phyloP scores from a whole-genome alignment of 37 sponge, comb jelly and placozoan species.

The Crambe crambe region DNA sequence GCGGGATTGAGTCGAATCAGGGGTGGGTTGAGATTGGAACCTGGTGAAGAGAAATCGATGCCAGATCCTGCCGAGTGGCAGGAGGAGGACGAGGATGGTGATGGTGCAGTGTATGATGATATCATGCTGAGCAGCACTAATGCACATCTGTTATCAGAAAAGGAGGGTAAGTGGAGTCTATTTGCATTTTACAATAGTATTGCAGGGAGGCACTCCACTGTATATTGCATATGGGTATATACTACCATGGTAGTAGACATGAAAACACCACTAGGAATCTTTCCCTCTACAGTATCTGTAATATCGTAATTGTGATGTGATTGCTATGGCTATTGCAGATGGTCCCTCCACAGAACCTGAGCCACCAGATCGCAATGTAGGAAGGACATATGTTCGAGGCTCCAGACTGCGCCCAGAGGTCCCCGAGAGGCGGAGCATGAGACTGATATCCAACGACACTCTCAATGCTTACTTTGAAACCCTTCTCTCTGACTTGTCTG shows the following conservation, averaged over 20 bases:
- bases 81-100: neutral
- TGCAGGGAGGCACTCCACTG: no score
- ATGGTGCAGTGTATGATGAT: slow-evolving; percentile 5
- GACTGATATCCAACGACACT: slow-evolving; percentile 21
- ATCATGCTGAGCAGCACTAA: slow-evolving; percentile 4
- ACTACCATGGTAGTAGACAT: no score
- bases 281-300: no score
- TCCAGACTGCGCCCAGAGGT: slow-evolving; percentile 42
- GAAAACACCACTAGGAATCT: no score
- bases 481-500: neutral
- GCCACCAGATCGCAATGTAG: neutral
- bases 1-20: neutral
- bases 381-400: neutral
- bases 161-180: neutral
- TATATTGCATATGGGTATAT: no score
- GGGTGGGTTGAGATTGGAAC: slow-evolving; percentile 3
- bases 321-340: neutral
- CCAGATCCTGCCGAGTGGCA: neutral
- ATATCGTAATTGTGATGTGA: no score
- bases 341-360: neutral
- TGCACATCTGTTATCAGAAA: neutral
- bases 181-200: no score
- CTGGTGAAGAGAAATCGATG: neutral
- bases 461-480: slow-evolving; percentile 1
- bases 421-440: slow-evolving; percentile 59